Evolutionary conservation across 2,797 vertebrate genomes (phyloP).

Genomic region (Amblyraja radiata): DNA sequence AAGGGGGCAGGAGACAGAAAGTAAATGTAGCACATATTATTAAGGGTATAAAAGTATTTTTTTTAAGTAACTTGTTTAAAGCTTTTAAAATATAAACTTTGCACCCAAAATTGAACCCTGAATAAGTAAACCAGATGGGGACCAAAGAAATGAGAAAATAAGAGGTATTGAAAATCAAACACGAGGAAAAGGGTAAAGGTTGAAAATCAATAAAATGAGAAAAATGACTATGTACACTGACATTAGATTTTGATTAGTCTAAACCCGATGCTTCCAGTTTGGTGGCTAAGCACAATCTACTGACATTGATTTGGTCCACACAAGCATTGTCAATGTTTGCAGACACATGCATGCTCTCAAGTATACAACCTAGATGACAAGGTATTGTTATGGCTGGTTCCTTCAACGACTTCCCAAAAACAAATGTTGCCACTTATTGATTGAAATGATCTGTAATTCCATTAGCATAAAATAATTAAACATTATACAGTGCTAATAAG

Average conservation of each 20-base stretch:
- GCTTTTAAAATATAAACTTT: not conserved
- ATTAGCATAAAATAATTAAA: not conserved
- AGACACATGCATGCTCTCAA: not conserved
- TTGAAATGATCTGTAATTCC: not conserved
- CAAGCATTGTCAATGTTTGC: not conserved
- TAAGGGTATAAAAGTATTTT: too few species aligned
- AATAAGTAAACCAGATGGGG: not conserved
- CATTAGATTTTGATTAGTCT: not conserved
- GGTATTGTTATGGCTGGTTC: not conserved
- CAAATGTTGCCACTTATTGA: not conserved
- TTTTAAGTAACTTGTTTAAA: too few species aligned
- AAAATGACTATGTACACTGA: too few species aligned
- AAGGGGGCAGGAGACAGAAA: too few species aligned
- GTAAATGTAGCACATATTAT: too few species aligned
- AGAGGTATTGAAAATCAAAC: too few species aligned
- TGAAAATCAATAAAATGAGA: too few species aligned
- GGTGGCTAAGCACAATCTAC: not conserved
- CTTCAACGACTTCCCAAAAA: not conserved
- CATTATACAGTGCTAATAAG: too few species aligned
- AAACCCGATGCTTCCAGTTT: not conserved
- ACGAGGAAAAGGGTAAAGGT: too few species aligned
- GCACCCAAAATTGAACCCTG: not conserved
- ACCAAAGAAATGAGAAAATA: too few species aligned
- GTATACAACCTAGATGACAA: not conserved
- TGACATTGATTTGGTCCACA: slow-evolving; percentile 6